Conservation (phyloP, 2,113 vertebrate genomes). For the Heterotilapia buettikoferi region DNA sequence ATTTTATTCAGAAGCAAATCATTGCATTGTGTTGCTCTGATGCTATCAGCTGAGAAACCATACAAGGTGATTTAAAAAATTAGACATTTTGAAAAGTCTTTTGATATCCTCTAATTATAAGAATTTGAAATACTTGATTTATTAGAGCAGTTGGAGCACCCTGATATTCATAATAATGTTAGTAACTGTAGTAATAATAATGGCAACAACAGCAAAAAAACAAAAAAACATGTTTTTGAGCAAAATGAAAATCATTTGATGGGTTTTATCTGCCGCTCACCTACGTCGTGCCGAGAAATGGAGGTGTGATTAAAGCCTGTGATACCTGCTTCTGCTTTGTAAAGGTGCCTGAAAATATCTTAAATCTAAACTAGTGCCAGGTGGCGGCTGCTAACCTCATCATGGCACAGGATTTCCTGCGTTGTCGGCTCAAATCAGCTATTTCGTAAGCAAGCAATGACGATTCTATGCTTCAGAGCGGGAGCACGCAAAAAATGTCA, state of each 20-base stretch:
- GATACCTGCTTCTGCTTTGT: not conserved
- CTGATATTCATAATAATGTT: not conserved
- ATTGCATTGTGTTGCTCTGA: not conserved
- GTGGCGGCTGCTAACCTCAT: not conserved
- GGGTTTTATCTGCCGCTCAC: not conserved
- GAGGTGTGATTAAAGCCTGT: fast-evolving
- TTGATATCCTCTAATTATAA: not conserved
- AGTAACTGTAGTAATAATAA: not conserved
- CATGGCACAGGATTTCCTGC: not conserved
- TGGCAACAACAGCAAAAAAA: not conserved
- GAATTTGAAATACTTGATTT: not conserved
- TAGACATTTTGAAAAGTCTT: not conserved
- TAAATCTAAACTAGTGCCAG: not conserved
- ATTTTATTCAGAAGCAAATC: not conserved
- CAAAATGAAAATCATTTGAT: not conserved
- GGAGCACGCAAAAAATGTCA: not conserved
- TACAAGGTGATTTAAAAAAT: not conserved
- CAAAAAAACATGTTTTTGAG: not conserved
- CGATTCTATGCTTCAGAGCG: not conserved
- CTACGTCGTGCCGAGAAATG: not conserved
- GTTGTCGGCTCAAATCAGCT: not conserved
- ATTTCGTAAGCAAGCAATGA: not conserved
- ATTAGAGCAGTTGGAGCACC: not conserved
- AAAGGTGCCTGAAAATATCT: not conserved
- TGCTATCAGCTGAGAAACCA: not conserved